Base-by-base conservation (phyloP, 2,888 invertebrate species). In the Drosophila colorata region DNA sequence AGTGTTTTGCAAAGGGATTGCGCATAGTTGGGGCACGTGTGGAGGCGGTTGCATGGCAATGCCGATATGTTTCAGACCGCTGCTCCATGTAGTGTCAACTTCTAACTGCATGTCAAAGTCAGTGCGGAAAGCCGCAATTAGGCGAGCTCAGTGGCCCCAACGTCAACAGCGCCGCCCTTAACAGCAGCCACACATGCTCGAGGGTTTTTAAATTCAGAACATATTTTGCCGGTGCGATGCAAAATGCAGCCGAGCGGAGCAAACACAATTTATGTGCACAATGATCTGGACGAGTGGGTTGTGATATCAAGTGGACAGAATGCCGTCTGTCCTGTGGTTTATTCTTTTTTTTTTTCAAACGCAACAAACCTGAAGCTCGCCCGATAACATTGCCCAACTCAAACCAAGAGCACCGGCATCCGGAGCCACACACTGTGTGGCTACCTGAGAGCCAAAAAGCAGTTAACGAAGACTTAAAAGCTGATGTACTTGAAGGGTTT, bases 111-210 rank as follows among this genome's bases (percentile, higher is more conserved):
- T 72, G 68, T 58, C 85, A 74, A 74, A 77, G 74, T 68, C 77
- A 70, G 63, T 51, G 49, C 46, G 61, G 59, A 63, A 81, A 66
- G 63, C 77, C 74, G 71, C 80, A 81, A 79, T 81, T 85, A 77
- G 66, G 68, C 48, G 43, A 73, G 52, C 63, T 67, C 63, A 69
- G 61, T 59, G 53, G 49, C 40, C 31, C 38, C 37, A 56, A 31
- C 49, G 43, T 13, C 47, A 18, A 8, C 1, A 16, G 28, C 25
- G 41, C 14, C 53, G 6, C 25, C 25, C 25, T 7, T 7, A 8
- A 3, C 8, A 8, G 28, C 9, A 2, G 28, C 31, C 31, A 3
- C 3, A 31, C 31, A 31, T 4, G 13, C 33, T 13, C 33, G 4
- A 13, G 33, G 13, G 13, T 4, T 13, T 4, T 13, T 13, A 33